Conservation (phyloP, 2,888 invertebrate genomes). For the Platypus cylindrus region DNA sequence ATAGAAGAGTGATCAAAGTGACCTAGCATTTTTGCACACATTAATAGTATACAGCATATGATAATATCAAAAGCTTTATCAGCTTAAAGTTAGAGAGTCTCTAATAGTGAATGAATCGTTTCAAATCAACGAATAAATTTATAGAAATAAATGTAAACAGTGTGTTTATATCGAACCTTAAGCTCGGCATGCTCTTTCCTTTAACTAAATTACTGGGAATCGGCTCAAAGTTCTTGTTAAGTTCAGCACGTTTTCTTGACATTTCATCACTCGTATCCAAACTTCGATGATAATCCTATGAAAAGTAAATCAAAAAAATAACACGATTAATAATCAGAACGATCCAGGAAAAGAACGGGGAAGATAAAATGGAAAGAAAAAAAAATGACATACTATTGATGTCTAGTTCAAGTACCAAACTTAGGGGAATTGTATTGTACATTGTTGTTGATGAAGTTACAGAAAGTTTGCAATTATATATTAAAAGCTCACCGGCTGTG, state of each 20-base stretch:
- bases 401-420: too few relatives aligned
- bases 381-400: slow-evolving; percentile 31
- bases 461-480: slow-evolving; percentile 22
- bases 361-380: slow-evolving; percentile 9
- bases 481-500: slow-evolving; percentile 46
- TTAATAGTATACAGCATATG: too few relatives aligned
- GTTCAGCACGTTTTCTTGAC: slow-evolving; percentile 56
- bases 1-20: too few relatives aligned
- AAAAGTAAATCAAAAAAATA: neutral
- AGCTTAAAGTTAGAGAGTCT: too few relatives aligned
- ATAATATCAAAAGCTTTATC: too few relatives aligned
- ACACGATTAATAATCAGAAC: neutral
- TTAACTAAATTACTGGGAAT: slow-evolving; percentile 63
- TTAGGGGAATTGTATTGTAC: too few relatives aligned
- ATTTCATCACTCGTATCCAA: slow-evolving; percentile 68
- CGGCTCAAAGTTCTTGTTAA: slow-evolving; percentile 42
- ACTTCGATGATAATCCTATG: slow-evolving; percentile 70
- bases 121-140: slow-evolving; percentile 2
- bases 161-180: slow-evolving; percentile 53
- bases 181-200: slow-evolving; percentile 93
- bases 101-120: too few relatives aligned
- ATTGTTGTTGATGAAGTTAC: too few relatives aligned
- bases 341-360: neutral
- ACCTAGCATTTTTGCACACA: too few relatives aligned
- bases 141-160: neutral